Conservation (phyloP, 2,888 invertebrate species). For the Campopleginae sp. region DNA sequence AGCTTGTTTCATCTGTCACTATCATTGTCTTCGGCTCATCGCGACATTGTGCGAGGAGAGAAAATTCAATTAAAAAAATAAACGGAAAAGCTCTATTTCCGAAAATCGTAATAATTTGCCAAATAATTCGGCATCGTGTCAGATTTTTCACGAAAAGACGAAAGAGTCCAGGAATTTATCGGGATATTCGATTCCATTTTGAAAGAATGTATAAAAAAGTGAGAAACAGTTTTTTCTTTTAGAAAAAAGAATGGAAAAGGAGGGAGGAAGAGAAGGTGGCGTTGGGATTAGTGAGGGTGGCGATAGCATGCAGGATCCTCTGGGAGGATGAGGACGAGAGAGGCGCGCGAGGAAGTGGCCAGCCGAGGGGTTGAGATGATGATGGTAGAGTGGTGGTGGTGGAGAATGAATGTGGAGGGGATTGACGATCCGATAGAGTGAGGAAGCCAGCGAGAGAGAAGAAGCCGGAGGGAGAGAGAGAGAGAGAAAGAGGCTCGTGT, state of each 20-base stretch:
- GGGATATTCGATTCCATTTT: too few relatives aligned
- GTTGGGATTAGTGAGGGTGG: slow-evolving; percentile 58
- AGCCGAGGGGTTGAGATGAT: slow-evolving; percentile 49
- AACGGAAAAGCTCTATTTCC: too few relatives aligned
- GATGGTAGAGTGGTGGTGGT: slow-evolving; percentile 36
- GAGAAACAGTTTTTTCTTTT: neutral
- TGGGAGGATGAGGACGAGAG: slow-evolving; percentile 42
- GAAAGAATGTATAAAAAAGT: neutral
- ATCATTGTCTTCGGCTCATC: too few relatives aligned
- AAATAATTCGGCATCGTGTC: too few relatives aligned
- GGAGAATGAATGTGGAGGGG: slow-evolving; percentile 50
- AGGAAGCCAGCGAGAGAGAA: slow-evolving; percentile 54
- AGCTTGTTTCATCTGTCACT: too few relatives aligned
- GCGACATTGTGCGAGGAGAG: too few relatives aligned
- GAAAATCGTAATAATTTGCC: too few relatives aligned
- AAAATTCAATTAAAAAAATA: too few relatives aligned
- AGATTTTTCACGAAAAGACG: too few relatives aligned
- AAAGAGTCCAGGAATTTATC: too few relatives aligned
- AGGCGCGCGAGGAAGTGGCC: slow-evolving; percentile 64
- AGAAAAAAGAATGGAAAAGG: neutral
- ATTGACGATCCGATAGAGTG: slow-evolving; percentile 55
- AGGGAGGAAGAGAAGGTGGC: slow-evolving; percentile 26
- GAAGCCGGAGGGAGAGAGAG: slow-evolving; percentile 43
- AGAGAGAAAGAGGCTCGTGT: slow-evolving; percentile 22
- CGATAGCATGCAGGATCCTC: slow-evolving; percentile 43